Evolutionary conservation across 2,113 vertebrate genomes (phyloP).

Genomic region (Cisticola juncidis): DNA sequence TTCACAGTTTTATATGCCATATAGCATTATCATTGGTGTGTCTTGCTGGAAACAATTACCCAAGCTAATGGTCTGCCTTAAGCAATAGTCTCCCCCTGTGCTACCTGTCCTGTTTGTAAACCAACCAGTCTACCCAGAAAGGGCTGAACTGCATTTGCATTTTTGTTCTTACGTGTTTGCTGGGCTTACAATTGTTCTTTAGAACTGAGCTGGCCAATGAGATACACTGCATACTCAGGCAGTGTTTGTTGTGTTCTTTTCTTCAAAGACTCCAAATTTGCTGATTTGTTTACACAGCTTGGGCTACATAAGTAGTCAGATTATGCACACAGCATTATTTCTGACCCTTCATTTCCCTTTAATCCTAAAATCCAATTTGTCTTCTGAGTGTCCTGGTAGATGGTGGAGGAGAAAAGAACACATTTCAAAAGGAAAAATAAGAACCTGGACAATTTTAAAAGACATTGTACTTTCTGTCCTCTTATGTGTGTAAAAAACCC

Average conservation of each 20-base stretch:
- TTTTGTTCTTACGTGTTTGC: neutral
- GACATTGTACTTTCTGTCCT: neutral
- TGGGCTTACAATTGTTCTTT: neutral
- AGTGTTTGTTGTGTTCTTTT: neutral
- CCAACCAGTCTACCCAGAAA: neutral
- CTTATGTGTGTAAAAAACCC: fast-evolving
- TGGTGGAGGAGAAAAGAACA: neutral
- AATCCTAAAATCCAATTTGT: conserved; percentile 20
- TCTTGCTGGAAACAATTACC: neutral
- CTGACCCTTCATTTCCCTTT: neutral
- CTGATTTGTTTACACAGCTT: conserved; percentile 24
- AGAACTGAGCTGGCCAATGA: neutral
- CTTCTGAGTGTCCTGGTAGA: neutral
- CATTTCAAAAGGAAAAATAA: neutral
- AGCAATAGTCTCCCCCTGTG: neutral
- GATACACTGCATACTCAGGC: neutral
- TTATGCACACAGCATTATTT: neutral
- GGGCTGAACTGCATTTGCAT: neutral
- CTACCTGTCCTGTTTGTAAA: fast-evolving
- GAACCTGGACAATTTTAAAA: neutral
- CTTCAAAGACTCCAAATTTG: neutral
- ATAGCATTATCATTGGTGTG: fast-evolving
- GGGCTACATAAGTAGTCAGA: neutral
- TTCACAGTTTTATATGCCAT: fast-evolving
- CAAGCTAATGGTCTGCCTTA: neutral